These are phyloP conservation scores for Cassiopea andromeda DNA, from an alignment of 30 jellyfish, hydroid and myxozoan species.

Conservation along the genomic window DNA sequence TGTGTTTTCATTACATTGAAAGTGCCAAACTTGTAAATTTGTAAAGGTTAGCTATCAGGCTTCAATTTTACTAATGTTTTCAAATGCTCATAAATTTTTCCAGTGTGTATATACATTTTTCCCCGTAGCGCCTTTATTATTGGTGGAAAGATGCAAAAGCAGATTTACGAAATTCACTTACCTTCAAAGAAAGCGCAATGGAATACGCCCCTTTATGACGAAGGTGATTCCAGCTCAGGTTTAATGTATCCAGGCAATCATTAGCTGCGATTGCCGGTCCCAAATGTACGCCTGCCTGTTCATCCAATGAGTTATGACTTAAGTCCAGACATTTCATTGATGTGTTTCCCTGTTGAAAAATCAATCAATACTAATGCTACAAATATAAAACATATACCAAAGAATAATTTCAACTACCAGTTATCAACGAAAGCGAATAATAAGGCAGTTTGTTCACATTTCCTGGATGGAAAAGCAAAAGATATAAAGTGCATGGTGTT, in stretches of 20 bases:
- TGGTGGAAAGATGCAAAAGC: no score
- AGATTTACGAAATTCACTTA: not conserved
- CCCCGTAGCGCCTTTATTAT: no score
- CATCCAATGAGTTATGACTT: constrained; percentile 86
- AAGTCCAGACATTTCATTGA: constrained; percentile 70
- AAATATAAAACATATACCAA: not conserved
- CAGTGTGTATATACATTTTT: no score
- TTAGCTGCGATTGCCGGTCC: constrained; percentile 90
- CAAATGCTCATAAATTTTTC: no score
- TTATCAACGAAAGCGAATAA: no score
- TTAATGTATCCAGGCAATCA: constrained; percentile 74
- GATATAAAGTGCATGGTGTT: no score
- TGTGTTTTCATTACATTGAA: no score
- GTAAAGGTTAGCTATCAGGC: no score
- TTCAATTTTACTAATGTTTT: no score
- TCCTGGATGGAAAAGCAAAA: no score
- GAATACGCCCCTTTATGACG: constrained; percentile 97
- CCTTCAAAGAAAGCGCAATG: constrained; percentile 86
- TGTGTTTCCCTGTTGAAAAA: constrained; percentile 65
- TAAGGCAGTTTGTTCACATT: no score
- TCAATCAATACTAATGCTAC: not conserved
- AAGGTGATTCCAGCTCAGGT: constrained; percentile 94
- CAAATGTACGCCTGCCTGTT: constrained; percentile 86
- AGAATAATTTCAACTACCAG: not conserved
- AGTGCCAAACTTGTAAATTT: no score